Evolutionary conservation across 2,113 vertebrate genomes (phyloP).

Genomic region (Chauna torquata): DNA sequence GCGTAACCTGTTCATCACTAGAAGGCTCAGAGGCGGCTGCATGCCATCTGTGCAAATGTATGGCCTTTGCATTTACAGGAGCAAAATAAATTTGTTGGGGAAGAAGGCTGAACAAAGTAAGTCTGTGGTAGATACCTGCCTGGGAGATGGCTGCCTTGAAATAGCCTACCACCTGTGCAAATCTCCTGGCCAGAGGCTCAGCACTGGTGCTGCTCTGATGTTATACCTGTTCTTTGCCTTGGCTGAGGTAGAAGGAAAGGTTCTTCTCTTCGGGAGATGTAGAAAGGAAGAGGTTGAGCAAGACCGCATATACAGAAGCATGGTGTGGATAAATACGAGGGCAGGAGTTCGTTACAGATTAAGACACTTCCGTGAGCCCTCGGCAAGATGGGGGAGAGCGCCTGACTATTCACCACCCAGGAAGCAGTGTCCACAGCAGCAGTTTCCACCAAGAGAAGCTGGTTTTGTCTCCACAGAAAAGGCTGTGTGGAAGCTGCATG

Average conservation of each 20-base stretch:
- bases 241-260: not conserved
- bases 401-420: fast-evolving
- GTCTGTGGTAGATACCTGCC: not conserved
- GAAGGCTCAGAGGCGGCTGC: not conserved
- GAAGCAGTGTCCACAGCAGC: not conserved
- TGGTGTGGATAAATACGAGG: not conserved
- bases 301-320: not conserved
- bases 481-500: not conserved
- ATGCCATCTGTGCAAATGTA: fast-evolving
- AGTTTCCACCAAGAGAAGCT: not conserved
- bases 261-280: fast-evolving
- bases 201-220: not conserved
- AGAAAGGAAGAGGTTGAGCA: not conserved
- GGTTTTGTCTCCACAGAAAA: not conserved
- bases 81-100: not conserved
- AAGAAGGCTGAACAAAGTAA: not conserved
- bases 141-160: not conserved
- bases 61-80: not conserved
- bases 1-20: too few species aligned
- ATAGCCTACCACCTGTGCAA: not conserved
- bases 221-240: too few species aligned
- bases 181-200: not conserved
- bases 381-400: not conserved
- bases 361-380: not conserved
- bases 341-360: not conserved